phyloP scores from a whole-genome alignment of 2,113 vertebrate genomes.

The Pygoscelis antarcticus region DNA sequence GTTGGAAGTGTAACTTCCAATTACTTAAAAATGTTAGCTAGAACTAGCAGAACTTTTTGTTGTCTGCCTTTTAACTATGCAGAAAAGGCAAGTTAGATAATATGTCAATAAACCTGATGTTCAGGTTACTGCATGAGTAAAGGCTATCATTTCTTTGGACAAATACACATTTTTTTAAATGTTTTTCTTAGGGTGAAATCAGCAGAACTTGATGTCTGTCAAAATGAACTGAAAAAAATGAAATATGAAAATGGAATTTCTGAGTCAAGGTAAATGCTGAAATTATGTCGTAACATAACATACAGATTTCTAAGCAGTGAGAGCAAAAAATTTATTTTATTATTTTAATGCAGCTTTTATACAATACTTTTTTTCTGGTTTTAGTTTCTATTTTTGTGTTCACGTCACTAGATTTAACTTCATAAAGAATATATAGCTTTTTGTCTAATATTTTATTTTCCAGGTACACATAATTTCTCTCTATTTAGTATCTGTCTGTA shows the following conservation, averaged over 20 bases:
- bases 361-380: neutral
- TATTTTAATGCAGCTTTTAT: neutral
- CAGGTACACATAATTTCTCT: neutral
- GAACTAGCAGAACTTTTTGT: neutral
- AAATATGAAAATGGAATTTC: conserved; percentile 73
- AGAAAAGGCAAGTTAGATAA: neutral
- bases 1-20: neutral
- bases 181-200: conserved; percentile 77
- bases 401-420: neutral
- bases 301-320: neutral
- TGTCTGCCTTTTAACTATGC: neutral
- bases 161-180: neutral
- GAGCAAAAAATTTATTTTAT: neutral
- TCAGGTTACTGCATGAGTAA: neutral
- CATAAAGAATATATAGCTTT: neutral
- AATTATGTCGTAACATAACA: neutral
- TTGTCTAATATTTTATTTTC: neutral
- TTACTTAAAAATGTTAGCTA: neutral
- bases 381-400: neutral
- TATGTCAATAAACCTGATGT: neutral
- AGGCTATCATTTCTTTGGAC: neutral
- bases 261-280: conserved; percentile 77
- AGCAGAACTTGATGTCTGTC: conserved; percentile 75
- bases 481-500: neutral
- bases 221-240: conserved; percentile 75